Percentiles rank a stretch among this genome's conserved stretches.
Evolutionary conservation across 2,888 invertebrate genomes (phyloP).

Genomic region (Tiphia femorata): DNA sequence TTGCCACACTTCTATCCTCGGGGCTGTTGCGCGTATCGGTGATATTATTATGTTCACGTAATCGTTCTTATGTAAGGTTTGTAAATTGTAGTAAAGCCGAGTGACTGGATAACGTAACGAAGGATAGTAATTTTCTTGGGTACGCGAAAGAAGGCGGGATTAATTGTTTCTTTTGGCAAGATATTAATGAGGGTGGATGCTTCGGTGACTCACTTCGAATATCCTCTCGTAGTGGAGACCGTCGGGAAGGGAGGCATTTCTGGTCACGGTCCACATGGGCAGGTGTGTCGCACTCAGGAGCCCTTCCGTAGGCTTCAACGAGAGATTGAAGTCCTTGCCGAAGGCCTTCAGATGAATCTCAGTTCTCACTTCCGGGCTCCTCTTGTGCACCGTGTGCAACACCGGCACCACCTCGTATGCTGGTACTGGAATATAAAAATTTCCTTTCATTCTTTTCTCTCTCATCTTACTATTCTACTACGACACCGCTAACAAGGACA

Average conservation of each 20-base stretch:
- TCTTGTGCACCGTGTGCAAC: constrained; percentile 71
- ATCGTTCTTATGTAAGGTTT: too few relatives aligned
- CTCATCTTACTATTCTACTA: too few relatives aligned
- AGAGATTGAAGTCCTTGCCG: constrained; percentile 81
- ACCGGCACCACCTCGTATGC: constrained; percentile 87
- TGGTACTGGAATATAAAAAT: constrained; percentile 81
- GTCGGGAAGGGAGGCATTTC: constrained; percentile 82
- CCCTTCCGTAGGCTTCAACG: constrained; percentile 82
- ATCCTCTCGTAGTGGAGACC: constrained; percentile 85
- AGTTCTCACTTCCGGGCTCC: constrained; percentile 64
- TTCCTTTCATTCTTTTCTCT: not conserved
- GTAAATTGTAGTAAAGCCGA: too few relatives aligned
- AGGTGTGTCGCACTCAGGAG: constrained; percentile 82
- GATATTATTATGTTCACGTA: too few relatives aligned
- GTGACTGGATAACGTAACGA: too few relatives aligned
- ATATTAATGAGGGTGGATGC: too few relatives aligned
- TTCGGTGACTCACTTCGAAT: constrained; percentile 80
- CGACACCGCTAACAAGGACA: too few relatives aligned
- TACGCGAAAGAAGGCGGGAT: too few relatives aligned
- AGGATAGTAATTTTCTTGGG: too few relatives aligned
- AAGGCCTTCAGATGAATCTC: constrained; percentile 84
- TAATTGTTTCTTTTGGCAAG: too few relatives aligned
- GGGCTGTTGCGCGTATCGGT: too few relatives aligned
- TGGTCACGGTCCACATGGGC: constrained; percentile 85
- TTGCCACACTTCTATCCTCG: too few relatives aligned